A percentile compares a stretch with the other conserved stretches of the same genome.
Conservation (phyloP, 1,140 invertebrate genomes). For the Philotrypesis tridentata region DNA sequence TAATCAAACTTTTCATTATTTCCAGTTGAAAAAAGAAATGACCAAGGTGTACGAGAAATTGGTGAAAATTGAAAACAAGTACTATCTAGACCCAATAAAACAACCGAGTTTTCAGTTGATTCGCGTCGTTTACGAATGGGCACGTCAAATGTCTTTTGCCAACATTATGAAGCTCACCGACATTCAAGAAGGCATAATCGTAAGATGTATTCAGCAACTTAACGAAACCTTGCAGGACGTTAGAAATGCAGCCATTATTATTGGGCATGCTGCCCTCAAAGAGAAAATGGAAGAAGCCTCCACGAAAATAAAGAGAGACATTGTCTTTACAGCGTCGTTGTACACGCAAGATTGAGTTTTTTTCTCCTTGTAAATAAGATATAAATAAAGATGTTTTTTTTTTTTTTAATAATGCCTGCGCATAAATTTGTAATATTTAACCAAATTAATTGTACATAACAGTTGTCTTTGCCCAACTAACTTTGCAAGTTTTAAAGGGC, state of each 20-base stretch:
- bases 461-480: neutral
- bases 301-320: constrained; percentile 94
- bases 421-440: constrained; percentile 46
- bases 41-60: constrained; percentile 61
- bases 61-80: constrained; percentile 59
- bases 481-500: constrained; percentile 59
- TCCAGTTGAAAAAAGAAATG: constrained; percentile 58
- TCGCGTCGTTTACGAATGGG: constrained; percentile 97
- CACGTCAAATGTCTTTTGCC: constrained; percentile 89
- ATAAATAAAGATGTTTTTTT: constrained; percentile 22
- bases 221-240: constrained; percentile 95
- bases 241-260: constrained; percentile 91
- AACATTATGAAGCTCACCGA: constrained; percentile 95
- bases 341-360: constrained; percentile 82
- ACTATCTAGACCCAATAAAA: constrained; percentile 72
- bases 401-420: constrained; percentile 37
- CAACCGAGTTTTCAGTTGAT: constrained; percentile 93
- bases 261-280: constrained; percentile 92
- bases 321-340: constrained; percentile 97
- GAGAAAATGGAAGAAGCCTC: constrained; percentile 98
- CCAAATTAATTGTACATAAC: constrained; percentile 40
- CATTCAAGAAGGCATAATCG: constrained; percentile 98
- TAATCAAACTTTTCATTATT: constrained; percentile 32
- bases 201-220: constrained; percentile 96
- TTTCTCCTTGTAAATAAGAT: constrained; percentile 45